Evolutionary conservation across 2,888 invertebrate genomes (phyloP), one percentile per base, ranked within the genome.

Genomic region (Neoscelio sp.): DNA sequence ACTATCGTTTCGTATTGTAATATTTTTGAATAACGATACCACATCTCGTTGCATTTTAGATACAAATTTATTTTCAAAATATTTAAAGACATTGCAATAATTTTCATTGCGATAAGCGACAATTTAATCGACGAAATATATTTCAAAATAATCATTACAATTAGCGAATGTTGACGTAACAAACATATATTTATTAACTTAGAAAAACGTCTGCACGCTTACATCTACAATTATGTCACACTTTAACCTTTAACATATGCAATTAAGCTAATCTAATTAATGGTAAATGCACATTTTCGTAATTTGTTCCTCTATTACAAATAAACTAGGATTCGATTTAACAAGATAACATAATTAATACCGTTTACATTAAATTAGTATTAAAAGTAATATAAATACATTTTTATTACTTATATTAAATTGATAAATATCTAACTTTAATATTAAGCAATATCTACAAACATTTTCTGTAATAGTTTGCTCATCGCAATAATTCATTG

Each of bases 231-330:
- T 60, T 52, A 73, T 54, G 52, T 54, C 64, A 64, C 35, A 23
- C 7, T 23, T 50, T 64, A 48, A 73, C 73, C 73, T 73, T 73
- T 73, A 46, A 54, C 62, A 56, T 8, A 18, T 13, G 35, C 12
- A 58, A 50, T 65, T 40, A 48, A 65, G 50, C 13, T 74, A 65
- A 65, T 65, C 52, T 54, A 62, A 62, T 71, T 71, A 44, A 71
- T 71, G 17, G 44, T 30, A 28, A 42, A 44, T 54, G 8, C 18
- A 7, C 44, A 35, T 71, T 62, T 71, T 44, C 30, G n/a, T 35
- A 60, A 71, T 71, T 60, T 60, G 70, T 38, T 70, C 48, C 33
- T 33, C 13, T 62, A 42, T 60, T 70, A 42, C 10, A 40, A 50
- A 50, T 60, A 52, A 62, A 54, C 40, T 52, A 28, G 40, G 5